Evolutionary conservation across 2,113 vertebrate species (phyloP), one percentile per base, ranked within the genome.

Genomic region (Alexandromys fortis): DNA sequence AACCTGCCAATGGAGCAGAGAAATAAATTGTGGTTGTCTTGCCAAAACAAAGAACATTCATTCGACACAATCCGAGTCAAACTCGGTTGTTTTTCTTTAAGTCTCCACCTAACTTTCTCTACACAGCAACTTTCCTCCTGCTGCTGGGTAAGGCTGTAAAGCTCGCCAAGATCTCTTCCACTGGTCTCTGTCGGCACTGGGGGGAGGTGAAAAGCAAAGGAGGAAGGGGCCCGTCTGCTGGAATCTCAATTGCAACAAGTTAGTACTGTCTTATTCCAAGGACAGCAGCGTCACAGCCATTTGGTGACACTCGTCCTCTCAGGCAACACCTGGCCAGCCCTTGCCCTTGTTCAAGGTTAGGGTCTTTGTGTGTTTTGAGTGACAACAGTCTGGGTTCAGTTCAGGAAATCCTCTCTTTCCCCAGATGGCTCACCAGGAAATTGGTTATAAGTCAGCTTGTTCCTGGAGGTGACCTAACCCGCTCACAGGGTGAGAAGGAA

Each of bases 351-450:
- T 86, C 67, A 90, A 87, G 77, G 8, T 33, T 55, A 2, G 1
- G 21, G 21, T 52, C 47, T 76, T 86, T 49, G 86, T 95, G 86
- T 72, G 49, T 92, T 93, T 75, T 77, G 86, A 90, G 83, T 33
- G 72, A 30, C 65, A 90, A 82, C 13, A 65, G 13, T 49, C 38
- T 63, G 38, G 30, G 19, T 92, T 72, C 86, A 75, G 90, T 52
- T 65, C 61, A 96, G 97, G 95, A 98, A 97, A 97, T 93, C 96
- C 87, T 89, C 95, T 91, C 52, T 76, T 93, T 91, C 77, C 82
- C 89, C 93, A 97, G 95, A 75, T 94, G 95, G 92, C 82, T 92
- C 55, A 93, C 94, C 75, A 89, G 97, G 96, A 97, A 95, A 96
- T 58, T 81, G 85, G 96, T 94, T 96, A 73, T 89, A 95, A 94